Conservation (phyloP, 1,140 invertebrate genomes). For the Muscidifurax raptorellus region DNA sequence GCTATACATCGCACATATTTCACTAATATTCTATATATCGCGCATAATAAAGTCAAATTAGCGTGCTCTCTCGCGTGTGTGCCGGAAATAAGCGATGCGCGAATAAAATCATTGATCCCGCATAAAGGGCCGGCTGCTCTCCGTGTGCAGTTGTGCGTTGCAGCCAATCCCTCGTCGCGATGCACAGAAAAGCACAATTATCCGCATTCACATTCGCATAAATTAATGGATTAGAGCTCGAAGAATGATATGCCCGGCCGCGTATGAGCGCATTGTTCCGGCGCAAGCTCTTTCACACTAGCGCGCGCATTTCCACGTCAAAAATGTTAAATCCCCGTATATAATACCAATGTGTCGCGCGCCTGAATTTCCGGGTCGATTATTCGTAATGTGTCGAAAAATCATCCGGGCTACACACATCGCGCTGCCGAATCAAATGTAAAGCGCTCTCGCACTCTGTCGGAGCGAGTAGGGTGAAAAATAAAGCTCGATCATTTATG, state of each 20-base stretch:
- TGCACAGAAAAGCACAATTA: background rate
- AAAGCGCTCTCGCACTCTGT: background rate
- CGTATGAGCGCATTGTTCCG: slow-evolving; percentile 17
- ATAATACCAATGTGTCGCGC: too few relatives aligned
- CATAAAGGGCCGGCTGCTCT: slow-evolving; percentile 20
- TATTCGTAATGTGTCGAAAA: slow-evolving; percentile 7
- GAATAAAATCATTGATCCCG: slow-evolving; percentile 36
- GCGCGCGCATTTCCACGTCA: background rate
- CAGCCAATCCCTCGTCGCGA: too few relatives aligned
- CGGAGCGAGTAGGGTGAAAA: background rate
- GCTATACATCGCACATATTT: background rate
- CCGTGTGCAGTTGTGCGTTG: background rate
- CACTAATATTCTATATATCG: background rate
- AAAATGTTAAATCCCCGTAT: background rate
- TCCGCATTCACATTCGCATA: slow-evolving; percentile 25
- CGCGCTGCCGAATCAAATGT: background rate
- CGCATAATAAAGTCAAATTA: slow-evolving; percentile 37
- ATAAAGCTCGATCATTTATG: background rate
- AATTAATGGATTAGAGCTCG: slow-evolving; percentile 43
- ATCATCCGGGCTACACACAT: background rate
- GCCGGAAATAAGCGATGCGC: slow-evolving; percentile 28
- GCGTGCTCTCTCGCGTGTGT: background rate
- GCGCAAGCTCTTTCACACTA: background rate
- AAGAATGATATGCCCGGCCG: slow-evolving; percentile 12
- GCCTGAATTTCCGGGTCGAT: slow-evolving; percentile 1